phyloP scores from a whole-genome alignment of 1,140 invertebrate genomes.

The Fopius arisanus region DNA sequence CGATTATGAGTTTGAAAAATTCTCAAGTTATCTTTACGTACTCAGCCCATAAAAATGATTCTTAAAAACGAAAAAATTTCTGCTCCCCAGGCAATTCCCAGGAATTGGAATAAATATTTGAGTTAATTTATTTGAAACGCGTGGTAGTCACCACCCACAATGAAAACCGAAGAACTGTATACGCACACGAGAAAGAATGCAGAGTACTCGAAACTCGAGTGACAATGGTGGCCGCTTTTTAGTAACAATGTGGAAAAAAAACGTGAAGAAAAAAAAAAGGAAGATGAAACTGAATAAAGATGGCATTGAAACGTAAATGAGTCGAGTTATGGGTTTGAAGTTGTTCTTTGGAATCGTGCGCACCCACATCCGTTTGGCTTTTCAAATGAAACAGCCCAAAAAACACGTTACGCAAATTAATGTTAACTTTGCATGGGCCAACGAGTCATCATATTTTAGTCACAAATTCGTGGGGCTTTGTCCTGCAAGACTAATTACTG shows the following conservation, averaged over 20 bases:
- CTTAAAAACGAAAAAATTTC: not conserved
- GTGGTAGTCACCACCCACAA: not conserved
- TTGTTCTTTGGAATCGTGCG: slow-evolving; percentile 3
- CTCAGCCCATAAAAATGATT: too few species aligned
- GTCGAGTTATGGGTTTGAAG: slow-evolving; percentile 1
- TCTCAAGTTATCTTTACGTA: too few species aligned
- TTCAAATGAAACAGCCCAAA: not conserved
- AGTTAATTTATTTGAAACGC: not conserved
- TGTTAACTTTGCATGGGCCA: slow-evolving; percentile 7
- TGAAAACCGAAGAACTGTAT: not conserved
- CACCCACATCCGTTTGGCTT: slow-evolving; percentile 18
- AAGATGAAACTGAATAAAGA: slow-evolving; percentile 3
- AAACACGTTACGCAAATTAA: slow-evolving; percentile 10
- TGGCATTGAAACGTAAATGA: slow-evolving; percentile 11
- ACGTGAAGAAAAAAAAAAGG: not conserved
- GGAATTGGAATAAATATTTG: not conserved
- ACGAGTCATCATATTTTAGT: not conserved
- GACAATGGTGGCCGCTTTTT: not conserved
- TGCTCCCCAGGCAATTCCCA: not conserved
- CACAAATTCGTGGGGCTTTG: not conserved
- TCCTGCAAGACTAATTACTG: not conserved
- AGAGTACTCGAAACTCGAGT: not conserved
- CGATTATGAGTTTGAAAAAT: too few species aligned
- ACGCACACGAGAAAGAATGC: not conserved
- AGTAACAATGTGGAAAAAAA: not conserved